Evolutionary conservation across 2,888 invertebrate genomes (phyloP).

Genomic region (Nomada flava): DNA sequence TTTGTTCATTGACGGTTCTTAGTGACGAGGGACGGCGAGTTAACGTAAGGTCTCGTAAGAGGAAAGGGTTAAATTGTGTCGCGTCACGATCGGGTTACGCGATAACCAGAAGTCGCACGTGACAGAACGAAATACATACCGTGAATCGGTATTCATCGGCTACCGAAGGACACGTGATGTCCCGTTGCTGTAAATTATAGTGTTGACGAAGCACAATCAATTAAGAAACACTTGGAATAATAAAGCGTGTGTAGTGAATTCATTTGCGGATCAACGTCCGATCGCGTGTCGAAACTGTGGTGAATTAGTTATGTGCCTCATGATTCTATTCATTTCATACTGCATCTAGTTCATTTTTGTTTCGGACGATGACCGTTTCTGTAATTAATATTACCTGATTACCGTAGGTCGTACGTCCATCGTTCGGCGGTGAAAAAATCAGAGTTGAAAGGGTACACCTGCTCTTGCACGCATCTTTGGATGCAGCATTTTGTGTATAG

Average conservation of each 20-base stretch:
- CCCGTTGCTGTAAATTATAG: constrained; percentile 6
- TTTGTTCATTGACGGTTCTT: too few species aligned
- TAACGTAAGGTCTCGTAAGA: too few species aligned
- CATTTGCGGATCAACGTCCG: not conserved
- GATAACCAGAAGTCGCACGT: not conserved
- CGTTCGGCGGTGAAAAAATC: too few species aligned
- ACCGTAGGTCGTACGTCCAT: too few species aligned
- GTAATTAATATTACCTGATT: too few species aligned
- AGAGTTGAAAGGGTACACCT: too few species aligned
- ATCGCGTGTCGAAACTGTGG: not conserved
- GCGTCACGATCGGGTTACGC: not conserved
- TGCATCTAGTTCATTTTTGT: not conserved
- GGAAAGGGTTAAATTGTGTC: not conserved
- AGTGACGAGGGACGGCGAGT: not conserved
- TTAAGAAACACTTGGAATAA: constrained; percentile 2
- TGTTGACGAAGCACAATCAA: not conserved
- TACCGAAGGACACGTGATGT: not conserved
- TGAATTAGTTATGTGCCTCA: too few species aligned
- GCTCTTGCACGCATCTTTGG: too few species aligned
- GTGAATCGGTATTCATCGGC: not conserved
- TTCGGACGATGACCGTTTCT: too few species aligned
- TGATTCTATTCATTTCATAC: not conserved
- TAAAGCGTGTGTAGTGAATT: not conserved
- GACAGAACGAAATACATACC: constrained; percentile 13
- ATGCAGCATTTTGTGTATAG: too few species aligned